Evolutionary conservation across 2,113 vertebrate species (phyloP).

Genomic region (Eonycteris spelaea): DNA sequence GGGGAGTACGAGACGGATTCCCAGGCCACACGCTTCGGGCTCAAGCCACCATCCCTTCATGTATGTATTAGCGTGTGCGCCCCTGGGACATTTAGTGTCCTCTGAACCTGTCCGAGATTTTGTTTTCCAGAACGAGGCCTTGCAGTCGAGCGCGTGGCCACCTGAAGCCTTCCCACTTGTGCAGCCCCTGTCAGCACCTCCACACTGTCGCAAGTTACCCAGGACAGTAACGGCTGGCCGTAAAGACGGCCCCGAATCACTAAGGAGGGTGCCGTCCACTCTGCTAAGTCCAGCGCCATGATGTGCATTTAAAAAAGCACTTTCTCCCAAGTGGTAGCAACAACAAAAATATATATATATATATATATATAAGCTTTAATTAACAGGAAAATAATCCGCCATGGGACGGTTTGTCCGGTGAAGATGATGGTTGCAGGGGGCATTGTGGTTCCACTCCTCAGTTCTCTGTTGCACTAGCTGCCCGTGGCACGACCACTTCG

Average conservation of each 20-base stretch:
- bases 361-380: not conserved
- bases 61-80: not conserved
- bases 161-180: no score
- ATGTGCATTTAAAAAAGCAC: not conserved
- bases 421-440: not conserved
- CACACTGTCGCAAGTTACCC: not conserved
- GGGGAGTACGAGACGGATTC: not conserved
- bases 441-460: fast-evolving
- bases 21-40: not conserved
- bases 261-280: not conserved
- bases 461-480: not conserved
- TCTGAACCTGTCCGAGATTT: not conserved
- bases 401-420: not conserved
- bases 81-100: not conserved
- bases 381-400: not conserved
- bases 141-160: not conserved
- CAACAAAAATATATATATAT: no score
- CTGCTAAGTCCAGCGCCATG: not conserved
- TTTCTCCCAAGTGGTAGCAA: not conserved
- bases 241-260: not conserved
- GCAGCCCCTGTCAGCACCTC: not conserved
- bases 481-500: fast-evolving
- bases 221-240: not conserved
- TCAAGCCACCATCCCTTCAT: not conserved
- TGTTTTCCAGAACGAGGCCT: not conserved